phyloP scores from a whole-genome alignment of 2,888 invertebrate genomes.

The Lasioglossum lativentre region DNA sequence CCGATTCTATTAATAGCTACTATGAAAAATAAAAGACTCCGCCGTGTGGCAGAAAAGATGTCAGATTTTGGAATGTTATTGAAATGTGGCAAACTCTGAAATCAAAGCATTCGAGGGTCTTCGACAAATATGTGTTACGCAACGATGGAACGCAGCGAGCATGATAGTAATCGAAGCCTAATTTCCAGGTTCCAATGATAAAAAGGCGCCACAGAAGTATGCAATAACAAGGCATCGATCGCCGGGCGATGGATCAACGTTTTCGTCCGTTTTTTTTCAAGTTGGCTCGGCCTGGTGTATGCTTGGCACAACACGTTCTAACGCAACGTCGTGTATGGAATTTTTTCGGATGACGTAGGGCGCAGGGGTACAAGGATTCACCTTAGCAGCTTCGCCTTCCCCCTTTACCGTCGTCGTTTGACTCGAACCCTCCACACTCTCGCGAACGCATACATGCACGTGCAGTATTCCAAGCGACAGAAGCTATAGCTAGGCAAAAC shows the following conservation, averaged over 20 bases:
- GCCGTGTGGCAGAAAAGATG: too few relatives aligned
- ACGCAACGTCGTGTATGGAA: conserved; percentile 46
- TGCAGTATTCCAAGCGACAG: background rate
- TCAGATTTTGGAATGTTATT: background rate
- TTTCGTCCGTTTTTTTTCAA: background rate
- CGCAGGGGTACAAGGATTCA: conserved; percentile 77
- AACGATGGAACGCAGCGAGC: background rate
- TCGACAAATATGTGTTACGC: background rate
- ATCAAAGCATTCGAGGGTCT: background rate
- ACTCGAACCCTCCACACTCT: conserved; percentile 17
- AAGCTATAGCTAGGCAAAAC: background rate
- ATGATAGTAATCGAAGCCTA: background rate
- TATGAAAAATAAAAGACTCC: background rate
- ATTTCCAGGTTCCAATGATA: conserved; percentile 19
- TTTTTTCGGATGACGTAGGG: conserved; percentile 71
- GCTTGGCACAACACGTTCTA: background rate
- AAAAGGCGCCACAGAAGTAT: background rate
- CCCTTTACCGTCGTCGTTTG: conserved; percentile 39
- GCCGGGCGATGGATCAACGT: background rate
- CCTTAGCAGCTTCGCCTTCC: conserved; percentile 73
- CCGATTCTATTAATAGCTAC: background rate
- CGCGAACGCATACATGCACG: background rate
- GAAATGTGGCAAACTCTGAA: background rate
- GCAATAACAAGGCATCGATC: background rate
- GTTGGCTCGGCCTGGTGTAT: background rate